Evolutionary conservation across 2,888 invertebrate species (phyloP).

Genomic region (Petrophora chlorosata): DNA sequence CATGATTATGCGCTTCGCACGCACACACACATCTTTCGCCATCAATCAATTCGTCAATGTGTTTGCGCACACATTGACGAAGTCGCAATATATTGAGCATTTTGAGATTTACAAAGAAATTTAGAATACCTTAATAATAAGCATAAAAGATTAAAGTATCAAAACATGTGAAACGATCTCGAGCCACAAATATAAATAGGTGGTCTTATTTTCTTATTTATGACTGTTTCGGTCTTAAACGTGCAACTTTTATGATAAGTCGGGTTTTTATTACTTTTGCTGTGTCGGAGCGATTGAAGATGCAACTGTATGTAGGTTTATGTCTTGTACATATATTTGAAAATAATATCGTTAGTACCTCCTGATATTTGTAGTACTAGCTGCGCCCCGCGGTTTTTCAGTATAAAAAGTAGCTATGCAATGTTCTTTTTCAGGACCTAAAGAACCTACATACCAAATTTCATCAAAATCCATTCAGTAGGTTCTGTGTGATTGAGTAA

Average conservation of each 20-base stretch:
- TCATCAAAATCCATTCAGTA: too few species aligned
- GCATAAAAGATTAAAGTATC: slow-evolving; percentile 13
- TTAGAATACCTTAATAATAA: too few species aligned
- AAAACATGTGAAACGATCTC: not conserved
- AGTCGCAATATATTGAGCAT: too few species aligned
- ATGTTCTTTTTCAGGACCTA: too few species aligned
- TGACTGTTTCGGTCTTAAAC: slow-evolving; percentile 73
- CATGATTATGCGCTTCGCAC: too few species aligned
- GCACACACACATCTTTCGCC: too few species aligned
- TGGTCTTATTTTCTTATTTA: slow-evolving; percentile 78
- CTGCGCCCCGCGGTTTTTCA: too few species aligned
- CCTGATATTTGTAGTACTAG: slow-evolving; percentile 46
- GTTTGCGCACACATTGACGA: too few species aligned
- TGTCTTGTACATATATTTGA: slow-evolving; percentile 55
- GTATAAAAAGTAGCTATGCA: too few species aligned
- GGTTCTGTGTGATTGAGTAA: not conserved
- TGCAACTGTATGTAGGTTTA: slow-evolving; percentile 63
- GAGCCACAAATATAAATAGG: slow-evolving; percentile 63
- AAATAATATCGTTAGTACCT: slow-evolving; percentile 53
- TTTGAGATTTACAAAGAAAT: too few species aligned
- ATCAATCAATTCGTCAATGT: too few species aligned
- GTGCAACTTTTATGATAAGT: slow-evolving; percentile 79
- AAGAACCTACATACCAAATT: too few species aligned
- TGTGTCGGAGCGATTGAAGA: slow-evolving; percentile 57
- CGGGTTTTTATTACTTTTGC: slow-evolving; percentile 65